Percentiles rank a stretch among this genome's conserved stretches.
Conservation (phyloP, 2,888 invertebrate genomes). For the Standfussiana lucernea region DNA sequence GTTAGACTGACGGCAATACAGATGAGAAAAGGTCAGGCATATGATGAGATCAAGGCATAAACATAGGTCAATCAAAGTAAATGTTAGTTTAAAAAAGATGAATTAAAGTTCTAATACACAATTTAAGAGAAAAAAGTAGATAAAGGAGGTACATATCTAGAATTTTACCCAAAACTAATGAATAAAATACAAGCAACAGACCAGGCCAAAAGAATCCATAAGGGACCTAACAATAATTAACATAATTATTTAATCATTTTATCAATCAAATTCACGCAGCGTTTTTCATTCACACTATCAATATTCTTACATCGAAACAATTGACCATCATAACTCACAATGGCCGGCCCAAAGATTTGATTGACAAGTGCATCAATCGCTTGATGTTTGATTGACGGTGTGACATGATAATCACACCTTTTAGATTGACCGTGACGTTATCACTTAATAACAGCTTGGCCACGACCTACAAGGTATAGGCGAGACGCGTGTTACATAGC, state of each 20-base stretch:
- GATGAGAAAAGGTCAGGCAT: background rate
- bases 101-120: background rate
- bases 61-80: background rate
- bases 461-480: background rate
- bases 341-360: conserved; percentile 15
- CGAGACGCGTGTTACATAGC: background rate
- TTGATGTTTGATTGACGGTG: conserved; percentile 47
- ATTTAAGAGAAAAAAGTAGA: background rate
- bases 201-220: background rate
- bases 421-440: conserved; percentile 43
- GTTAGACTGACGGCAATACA: background rate
- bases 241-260: conserved; percentile 7
- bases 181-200: background rate
- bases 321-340: conserved; percentile 1
- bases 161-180: background rate
- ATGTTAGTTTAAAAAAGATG: background rate
- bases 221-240: background rate
- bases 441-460: conserved; percentile 39
- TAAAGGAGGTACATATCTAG: background rate
- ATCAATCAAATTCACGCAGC: conserved; percentile 33
- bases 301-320: background rate
- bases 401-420: conserved; percentile 43
- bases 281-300: conserved; percentile 5
- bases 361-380: conserved; percentile 27
- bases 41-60: background rate